A percentile compares a stretch with the other conserved stretches of the same genome.
Conservation (phyloP, 1,140 invertebrate species). For the Eciton burchellii region DNA sequence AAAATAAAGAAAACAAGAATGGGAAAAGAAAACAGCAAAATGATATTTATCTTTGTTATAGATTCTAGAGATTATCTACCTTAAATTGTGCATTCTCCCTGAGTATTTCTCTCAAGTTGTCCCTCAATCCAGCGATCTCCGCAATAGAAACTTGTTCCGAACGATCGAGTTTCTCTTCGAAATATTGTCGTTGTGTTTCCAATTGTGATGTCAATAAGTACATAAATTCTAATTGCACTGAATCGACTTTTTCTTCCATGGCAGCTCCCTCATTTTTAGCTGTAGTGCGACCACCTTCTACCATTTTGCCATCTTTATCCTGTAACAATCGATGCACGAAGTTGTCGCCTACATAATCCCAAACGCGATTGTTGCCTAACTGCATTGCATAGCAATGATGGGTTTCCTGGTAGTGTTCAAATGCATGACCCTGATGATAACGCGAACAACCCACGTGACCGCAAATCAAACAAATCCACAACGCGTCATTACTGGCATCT, state of each 20-base stretch:
- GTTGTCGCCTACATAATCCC: conserved; percentile 99
- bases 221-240: conserved; percentile 97
- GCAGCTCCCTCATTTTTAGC: conserved; percentile 82
- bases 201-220: conserved; percentile 98
- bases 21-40: background rate
- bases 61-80: conserved; percentile 66
- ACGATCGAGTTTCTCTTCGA: conserved; percentile 92
- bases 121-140: conserved; percentile 86
- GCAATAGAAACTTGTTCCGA: conserved; percentile 86
- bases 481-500: conserved; percentile 89
- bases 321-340: conserved; percentile 98
- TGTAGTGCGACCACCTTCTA: conserved; percentile 87
- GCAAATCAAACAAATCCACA: conserved; percentile 99
- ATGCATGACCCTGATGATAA: conserved; percentile 89
- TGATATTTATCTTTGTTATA: background rate
- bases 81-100: conserved; percentile 83
- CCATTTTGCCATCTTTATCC: conserved; percentile 99
- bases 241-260: conserved; percentile 95
- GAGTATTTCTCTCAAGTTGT: conserved; percentile 83
- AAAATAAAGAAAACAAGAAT: background rate
- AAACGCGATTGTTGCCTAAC: conserved; percentile 97
- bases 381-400: conserved; percentile 99
- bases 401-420: conserved; percentile 96
- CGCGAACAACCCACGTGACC: conserved; percentile 97
- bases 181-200: conserved; percentile 96